A percentile compares a stretch with the other conserved stretches of the same genome.
phyloP scores from a whole-genome alignment of 2,888 invertebrate species.

The Cyrtodaria siliqua region DNA sequence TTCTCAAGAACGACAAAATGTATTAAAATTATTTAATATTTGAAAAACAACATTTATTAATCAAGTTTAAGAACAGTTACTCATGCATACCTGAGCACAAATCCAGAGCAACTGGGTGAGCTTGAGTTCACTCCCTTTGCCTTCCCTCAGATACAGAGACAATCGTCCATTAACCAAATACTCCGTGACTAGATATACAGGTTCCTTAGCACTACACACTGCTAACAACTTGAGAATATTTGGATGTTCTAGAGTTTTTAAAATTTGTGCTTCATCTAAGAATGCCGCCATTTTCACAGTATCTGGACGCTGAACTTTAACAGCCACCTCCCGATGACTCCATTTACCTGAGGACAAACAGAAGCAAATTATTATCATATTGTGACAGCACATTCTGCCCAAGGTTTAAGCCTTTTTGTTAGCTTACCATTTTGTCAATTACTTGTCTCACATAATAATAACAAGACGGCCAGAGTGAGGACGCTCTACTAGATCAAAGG shows the following conservation, averaged over 20 bases:
- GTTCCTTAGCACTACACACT: constrained; percentile 94
- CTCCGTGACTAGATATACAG: constrained; percentile 96
- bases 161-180: constrained; percentile 98
- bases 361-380: too few relatives aligned
- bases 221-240: constrained; percentile 97
- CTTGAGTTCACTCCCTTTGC: constrained; percentile 90
- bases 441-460: too few relatives aligned
- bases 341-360: constrained; percentile 90
- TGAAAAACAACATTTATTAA: too few relatives aligned
- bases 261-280: constrained; percentile 91
- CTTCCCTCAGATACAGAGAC: constrained; percentile 93
- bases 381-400: too few relatives aligned
- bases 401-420: too few relatives aligned
- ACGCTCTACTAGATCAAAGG: too few relatives aligned
- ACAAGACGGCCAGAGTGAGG: too few relatives aligned
- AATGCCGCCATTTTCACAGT: constrained; percentile 99
- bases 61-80: too few relatives aligned
- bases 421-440: too few relatives aligned
- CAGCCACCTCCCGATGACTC: constrained; percentile 98
- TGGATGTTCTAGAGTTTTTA: constrained; percentile 85
- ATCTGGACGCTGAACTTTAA: constrained; percentile 96
- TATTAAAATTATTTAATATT: too few relatives aligned
- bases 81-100: constrained; percentile 93
- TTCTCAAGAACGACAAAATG: too few relatives aligned
- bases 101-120: constrained; percentile 94